Evolutionary conservation across 2,888 invertebrate genomes (phyloP).

Genomic region (Diaperis boleti): DNA sequence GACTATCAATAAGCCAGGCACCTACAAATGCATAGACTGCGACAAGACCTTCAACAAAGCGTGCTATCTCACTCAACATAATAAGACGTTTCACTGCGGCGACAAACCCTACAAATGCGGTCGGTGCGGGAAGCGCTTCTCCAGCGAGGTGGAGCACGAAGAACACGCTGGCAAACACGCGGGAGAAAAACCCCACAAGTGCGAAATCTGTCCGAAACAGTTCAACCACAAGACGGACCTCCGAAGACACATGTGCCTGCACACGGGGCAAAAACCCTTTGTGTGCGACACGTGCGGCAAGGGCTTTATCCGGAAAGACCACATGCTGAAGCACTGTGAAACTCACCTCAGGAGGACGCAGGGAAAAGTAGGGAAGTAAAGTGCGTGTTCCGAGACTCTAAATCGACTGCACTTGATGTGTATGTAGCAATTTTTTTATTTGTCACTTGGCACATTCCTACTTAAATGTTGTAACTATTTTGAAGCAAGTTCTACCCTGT

Average conservation of each 20-base stretch:
- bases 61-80: constrained; percentile 91
- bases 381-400: constrained; percentile 7
- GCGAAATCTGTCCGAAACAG: constrained; percentile 86
- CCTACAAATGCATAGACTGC: constrained; percentile 83
- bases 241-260: constrained; percentile 87
- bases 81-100: constrained; percentile 89
- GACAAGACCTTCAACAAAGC: constrained; percentile 87
- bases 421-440: constrained; percentile 54
- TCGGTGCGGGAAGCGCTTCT: constrained; percentile 88
- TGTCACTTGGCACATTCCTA: constrained; percentile 59
- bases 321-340: constrained; percentile 89
- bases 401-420: constrained; percentile 47
- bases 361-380: constrained; percentile 16
- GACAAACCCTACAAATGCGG: constrained; percentile 88
- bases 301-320: constrained; percentile 91
- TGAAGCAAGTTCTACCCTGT: constrained; percentile 54
- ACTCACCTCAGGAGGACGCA: constrained; percentile 78
- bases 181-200: constrained; percentile 88
- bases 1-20: constrained; percentile 39
- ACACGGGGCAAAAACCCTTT: constrained; percentile 88
- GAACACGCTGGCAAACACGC: constrained; percentile 84
- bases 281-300: constrained; percentile 85
- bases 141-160: constrained; percentile 77
- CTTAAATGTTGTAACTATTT: constrained; percentile 55
- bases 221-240: constrained; percentile 93